Evolutionary conservation across 1,140 invertebrate genomes (phyloP).

Genomic region (Drosophila azteca): DNA sequence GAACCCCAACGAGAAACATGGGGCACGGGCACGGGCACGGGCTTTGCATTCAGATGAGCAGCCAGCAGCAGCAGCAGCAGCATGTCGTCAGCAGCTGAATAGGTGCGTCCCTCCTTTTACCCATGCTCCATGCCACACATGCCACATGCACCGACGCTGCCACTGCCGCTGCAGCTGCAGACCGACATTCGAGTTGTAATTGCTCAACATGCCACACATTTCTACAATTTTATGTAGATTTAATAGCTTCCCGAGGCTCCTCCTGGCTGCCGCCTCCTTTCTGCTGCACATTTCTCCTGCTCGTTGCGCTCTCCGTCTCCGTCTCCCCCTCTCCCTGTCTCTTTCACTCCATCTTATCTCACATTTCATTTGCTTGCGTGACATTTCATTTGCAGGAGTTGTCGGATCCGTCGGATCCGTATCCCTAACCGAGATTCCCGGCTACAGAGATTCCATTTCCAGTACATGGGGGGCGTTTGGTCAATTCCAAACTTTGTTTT

Average conservation of each 20-base stretch:
- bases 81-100: conserved; percentile 62
- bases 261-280: conserved; percentile 1
- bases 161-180: background rate
- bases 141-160: background rate
- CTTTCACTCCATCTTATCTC: conserved; percentile 46
- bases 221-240: conserved; percentile 80
- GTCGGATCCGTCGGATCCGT: background rate
- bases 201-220: conserved; percentile 80
- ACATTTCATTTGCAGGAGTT: conserved; percentile 68
- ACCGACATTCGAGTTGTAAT: conserved; percentile 68
- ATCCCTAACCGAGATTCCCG: conserved; percentile 50
- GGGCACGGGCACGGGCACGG: conserved; percentile 13
- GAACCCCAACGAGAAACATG: conserved; percentile 44
- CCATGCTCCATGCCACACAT: background rate
- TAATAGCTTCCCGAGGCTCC: conserved; percentile 74
- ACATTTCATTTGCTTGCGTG: conserved; percentile 76
- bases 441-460: conserved; percentile 28
- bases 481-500: conserved; percentile 21
- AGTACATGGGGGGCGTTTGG: conserved; percentile 1
- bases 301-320: background rate
- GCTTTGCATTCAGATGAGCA: conserved; percentile 77
- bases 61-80: conserved; percentile 4
- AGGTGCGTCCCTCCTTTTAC: conserved; percentile 49
- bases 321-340: background rate
- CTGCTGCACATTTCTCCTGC: background rate